Conservation (phyloP, 2,113 vertebrate genomes). For the Anguilla rostrata region DNA sequence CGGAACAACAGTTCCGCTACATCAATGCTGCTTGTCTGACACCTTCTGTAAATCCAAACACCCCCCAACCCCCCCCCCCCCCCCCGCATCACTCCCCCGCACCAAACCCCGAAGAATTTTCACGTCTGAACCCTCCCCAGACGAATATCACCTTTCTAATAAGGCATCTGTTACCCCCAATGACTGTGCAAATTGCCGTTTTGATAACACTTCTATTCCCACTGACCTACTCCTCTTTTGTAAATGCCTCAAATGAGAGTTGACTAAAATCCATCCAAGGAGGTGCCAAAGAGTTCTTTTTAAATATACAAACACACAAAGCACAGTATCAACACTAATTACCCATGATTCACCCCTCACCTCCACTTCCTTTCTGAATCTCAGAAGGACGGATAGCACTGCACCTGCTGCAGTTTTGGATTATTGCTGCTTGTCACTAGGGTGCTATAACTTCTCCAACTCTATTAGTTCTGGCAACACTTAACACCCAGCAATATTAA, state of each 20-base stretch:
- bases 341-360: conserved; percentile 46
- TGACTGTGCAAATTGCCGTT: not conserved
- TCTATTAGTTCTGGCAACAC: conserved; percentile 2
- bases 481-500: conserved; percentile 3
- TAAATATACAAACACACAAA: not conserved
- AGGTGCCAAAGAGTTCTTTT: not conserved
- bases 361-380: conserved; percentile 15
- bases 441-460: conserved; percentile 67
- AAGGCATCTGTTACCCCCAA: not conserved
- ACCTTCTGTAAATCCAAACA: not conserved
- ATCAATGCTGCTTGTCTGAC: not conserved
- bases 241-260: conserved; percentile 11
- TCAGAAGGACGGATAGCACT: conserved; percentile 25
- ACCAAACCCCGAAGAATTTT: too few species aligned
- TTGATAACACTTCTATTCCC: not conserved
- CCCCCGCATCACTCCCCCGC: too few species aligned
- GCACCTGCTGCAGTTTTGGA: conserved; percentile 65
- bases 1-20: not conserved
- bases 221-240: not conserved
- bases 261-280: conserved; percentile 2
- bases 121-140: not conserved
- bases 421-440: conserved; percentile 66
- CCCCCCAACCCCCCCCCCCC: too few species aligned
- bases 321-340: conserved; percentile 36
- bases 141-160: not conserved